phyloP scores from a whole-genome alignment of 2,113 vertebrate species.

The Eurypyga helias region DNA sequence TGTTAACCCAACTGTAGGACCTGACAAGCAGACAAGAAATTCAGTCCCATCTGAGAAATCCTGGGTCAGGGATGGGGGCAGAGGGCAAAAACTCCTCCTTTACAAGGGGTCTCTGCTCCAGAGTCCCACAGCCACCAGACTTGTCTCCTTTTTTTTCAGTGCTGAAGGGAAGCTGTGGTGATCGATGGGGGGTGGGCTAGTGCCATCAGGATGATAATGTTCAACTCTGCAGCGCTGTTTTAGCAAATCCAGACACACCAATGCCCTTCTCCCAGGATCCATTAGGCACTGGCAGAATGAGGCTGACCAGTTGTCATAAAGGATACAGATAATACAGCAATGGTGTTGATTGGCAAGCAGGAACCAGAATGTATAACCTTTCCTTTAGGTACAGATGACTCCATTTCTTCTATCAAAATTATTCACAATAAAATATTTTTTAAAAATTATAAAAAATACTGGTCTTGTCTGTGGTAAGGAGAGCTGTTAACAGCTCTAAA shows the following conservation, averaged over 20 bases:
- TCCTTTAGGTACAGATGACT: background rate
- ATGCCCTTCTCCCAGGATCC: background rate
- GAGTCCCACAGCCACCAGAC: background rate
- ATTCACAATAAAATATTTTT: background rate
- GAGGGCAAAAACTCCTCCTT: background rate
- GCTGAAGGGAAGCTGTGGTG: background rate
- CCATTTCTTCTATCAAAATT: background rate
- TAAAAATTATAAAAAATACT: background rate
- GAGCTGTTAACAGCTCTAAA: background rate
- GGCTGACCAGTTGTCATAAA: background rate
- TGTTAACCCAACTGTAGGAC: background rate
- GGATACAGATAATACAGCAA: rapidly evolving
- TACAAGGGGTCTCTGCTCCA: background rate
- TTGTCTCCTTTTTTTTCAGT: background rate
- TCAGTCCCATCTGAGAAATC: background rate
- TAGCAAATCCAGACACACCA: background rate
- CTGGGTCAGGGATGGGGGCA: rapidly evolving
- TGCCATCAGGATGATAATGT: background rate
- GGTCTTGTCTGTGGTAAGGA: background rate
- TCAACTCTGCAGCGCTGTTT: background rate
- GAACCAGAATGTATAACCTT: background rate
- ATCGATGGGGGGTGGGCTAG: background rate
- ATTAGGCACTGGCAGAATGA: background rate
- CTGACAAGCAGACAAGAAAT: background rate
- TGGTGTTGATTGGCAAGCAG: background rate